These are phyloP conservation scores for Lissonota sp. DNA, from an alignment of 2,888 invertebrate genomes.

Conservation along the genomic window DNA sequence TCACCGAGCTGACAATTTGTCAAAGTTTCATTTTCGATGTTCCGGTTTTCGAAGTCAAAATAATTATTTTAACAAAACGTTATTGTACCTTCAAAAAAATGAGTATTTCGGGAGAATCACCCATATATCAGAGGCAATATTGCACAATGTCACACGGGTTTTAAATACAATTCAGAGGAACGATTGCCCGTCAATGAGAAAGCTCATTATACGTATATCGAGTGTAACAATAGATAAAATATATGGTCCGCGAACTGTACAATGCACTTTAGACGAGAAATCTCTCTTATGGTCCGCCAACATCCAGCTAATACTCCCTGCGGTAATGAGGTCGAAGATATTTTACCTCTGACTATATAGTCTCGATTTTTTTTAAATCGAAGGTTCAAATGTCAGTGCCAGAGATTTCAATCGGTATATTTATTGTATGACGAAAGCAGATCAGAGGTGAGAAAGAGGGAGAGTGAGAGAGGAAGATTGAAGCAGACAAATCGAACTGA, in stretches of 20 bases:
- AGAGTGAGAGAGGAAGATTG: background rate
- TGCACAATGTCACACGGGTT: slow-evolving; percentile 40
- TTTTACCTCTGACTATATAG: slow-evolving; percentile 47
- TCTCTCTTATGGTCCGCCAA: slow-evolving; percentile 6
- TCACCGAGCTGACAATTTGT: too few species aligned
- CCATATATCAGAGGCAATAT: slow-evolving; percentile 21
- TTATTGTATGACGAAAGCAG: slow-evolving; percentile 43
- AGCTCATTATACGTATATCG: slow-evolving; percentile 32
- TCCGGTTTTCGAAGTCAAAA: too few species aligned
- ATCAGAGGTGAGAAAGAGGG: slow-evolving; percentile 29
- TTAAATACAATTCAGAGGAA: slow-evolving; percentile 24
- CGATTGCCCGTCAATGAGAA: slow-evolving; percentile 19
- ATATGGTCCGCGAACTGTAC: slow-evolving; percentile 21
- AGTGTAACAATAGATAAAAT: slow-evolving; percentile 3
- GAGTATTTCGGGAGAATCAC: too few species aligned
- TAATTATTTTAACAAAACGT: too few species aligned
- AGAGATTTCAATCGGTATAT: slow-evolving; percentile 50
- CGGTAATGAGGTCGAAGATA: slow-evolving; percentile 48
- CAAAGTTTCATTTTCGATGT: too few species aligned
- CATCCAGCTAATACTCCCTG: slow-evolving; percentile 2
- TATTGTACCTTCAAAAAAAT: too few species aligned
- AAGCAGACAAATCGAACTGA: background rate
- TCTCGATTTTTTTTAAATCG: slow-evolving; percentile 30
- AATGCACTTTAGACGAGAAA: slow-evolving; percentile 36
- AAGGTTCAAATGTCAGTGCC: slow-evolving; percentile 44